Percentiles rank a stretch among this genome's conserved stretches.
These are phyloP conservation scores for Carassius auratus DNA, from an alignment of 2,113 vertebrate species.

Conservation along the genomic window DNA sequence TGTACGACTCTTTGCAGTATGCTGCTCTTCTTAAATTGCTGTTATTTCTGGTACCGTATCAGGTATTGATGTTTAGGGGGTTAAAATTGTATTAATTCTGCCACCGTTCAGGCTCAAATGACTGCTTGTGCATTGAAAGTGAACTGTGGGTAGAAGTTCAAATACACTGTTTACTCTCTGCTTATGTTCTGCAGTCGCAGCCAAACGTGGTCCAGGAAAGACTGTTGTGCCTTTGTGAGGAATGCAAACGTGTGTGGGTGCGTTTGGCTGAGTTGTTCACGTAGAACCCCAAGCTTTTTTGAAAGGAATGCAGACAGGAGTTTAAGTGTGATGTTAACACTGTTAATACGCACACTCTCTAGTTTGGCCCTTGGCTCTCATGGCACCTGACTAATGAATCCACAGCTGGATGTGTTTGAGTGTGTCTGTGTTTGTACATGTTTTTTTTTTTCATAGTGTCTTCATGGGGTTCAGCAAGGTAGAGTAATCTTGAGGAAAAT, in stretches of 20 bases:
- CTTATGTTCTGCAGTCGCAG: not conserved
- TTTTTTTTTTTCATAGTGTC: not conserved
- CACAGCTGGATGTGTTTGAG: not conserved
- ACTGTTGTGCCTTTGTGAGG: slow-evolving; percentile 30
- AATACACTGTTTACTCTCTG: not conserved
- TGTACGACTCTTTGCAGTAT: not conserved
- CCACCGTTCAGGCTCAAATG: not conserved
- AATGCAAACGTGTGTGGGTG: slow-evolving; percentile 25
- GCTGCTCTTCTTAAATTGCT: not conserved
- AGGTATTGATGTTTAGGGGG: slow-evolving; percentile 3
- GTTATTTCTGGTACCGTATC: not conserved
- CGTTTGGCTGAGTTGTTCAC: not conserved
- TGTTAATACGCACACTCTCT: slow-evolving; percentile 17
- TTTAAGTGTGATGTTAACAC: slow-evolving; percentile 30
- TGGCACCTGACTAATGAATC: slow-evolving; percentile 26
- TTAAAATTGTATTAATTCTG: not conserved
- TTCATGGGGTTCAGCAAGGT: not conserved
- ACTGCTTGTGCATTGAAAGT: slow-evolving; percentile 8
- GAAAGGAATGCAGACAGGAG: slow-evolving; percentile 30
- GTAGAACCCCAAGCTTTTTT: not conserved
- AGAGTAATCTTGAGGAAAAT: not conserved
- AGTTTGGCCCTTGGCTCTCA: not conserved
- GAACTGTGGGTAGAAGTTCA: slow-evolving; percentile 11
- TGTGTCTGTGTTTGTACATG: not conserved
- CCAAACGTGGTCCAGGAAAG: not conserved